phyloP scores from a whole-genome alignment of 2,888 invertebrate genomes.

The Cryptophagus acutangulus region DNA sequence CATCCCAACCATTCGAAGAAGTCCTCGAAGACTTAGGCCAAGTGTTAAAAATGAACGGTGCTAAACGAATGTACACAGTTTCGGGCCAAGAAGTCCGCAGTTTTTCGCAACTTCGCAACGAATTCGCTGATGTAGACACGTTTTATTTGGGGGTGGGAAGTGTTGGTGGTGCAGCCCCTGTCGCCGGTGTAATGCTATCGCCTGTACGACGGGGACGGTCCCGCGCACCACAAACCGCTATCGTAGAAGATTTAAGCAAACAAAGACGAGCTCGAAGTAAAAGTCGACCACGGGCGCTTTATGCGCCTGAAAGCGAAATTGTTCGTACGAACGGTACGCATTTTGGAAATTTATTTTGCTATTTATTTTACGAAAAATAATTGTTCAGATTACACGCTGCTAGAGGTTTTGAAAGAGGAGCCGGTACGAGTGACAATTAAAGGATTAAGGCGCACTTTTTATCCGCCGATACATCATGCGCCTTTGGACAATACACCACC shows the following conservation, averaged over 20 bases:
- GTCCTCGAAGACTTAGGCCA: constrained; percentile 89
- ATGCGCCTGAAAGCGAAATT: constrained; percentile 78
- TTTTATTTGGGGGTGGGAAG: constrained; percentile 71
- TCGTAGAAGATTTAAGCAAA: constrained; percentile 52
- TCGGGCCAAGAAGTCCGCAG: constrained; percentile 90
- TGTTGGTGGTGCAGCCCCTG: constrained; percentile 42
- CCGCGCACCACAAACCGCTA: constrained; percentile 54
- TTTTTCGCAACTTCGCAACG: constrained; percentile 88
- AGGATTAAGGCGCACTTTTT: constrained; percentile 77
- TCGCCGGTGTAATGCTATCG: constrained; percentile 52
- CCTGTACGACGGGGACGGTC: constrained; percentile 64
- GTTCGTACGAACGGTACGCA: constrained; percentile 67
- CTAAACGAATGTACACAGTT: constrained; percentile 87
- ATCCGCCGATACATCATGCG: constrained; percentile 80
- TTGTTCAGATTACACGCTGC: constrained; percentile 68
- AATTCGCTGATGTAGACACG: constrained; percentile 86
- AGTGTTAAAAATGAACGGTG: constrained; percentile 86
- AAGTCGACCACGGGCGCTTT: constrained; percentile 77
- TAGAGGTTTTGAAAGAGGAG: constrained; percentile 82
- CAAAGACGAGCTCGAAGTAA: constrained; percentile 72
- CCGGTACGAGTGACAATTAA: constrained; percentile 78
- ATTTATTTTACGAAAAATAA: constrained; percentile 9
- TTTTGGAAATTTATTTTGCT: neutral
- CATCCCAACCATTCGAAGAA: constrained; percentile 91
- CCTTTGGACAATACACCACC: constrained; percentile 82